These are phyloP conservation scores for Orthonyx spaldingii DNA, from an alignment of 2,113 vertebrate species.

Conservation along the genomic window DNA sequence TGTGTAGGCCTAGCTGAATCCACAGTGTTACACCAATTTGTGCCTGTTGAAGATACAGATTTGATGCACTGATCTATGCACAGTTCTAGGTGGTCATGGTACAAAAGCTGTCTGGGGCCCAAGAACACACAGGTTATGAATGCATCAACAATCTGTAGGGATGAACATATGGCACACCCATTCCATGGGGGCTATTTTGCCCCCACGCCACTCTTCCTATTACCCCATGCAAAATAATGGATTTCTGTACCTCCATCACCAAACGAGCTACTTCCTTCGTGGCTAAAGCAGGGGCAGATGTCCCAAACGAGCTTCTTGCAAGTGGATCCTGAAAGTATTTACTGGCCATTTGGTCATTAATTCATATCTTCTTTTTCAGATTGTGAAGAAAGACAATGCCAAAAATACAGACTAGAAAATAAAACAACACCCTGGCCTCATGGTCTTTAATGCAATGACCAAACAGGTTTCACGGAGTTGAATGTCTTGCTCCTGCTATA, in stretches of 20 bases:
- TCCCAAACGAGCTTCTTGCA: background rate
- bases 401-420: background rate
- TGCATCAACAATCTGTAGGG: background rate
- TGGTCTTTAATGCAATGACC: background rate
- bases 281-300: background rate
- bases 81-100: background rate
- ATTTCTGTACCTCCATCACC: background rate
- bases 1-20: background rate
- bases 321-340: background rate
- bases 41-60: background rate
- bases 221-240: background rate
- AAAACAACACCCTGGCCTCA: background rate
- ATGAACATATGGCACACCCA: background rate
- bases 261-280: background rate
- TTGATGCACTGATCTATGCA: background rate
- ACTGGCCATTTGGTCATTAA: background rate
- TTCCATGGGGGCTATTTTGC: background rate
- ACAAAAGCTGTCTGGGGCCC: background rate
- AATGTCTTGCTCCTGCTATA: background rate
- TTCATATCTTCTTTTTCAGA: background rate
- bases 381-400: background rate
- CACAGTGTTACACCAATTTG: background rate
- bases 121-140: background rate
- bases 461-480: background rate
- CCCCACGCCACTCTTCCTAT: background rate